Percentiles rank a stretch among this genome's conserved stretches.
phyloP scores from a whole-genome alignment of 2,888 invertebrate genomes.

The Oscheius sp. region DNA sequence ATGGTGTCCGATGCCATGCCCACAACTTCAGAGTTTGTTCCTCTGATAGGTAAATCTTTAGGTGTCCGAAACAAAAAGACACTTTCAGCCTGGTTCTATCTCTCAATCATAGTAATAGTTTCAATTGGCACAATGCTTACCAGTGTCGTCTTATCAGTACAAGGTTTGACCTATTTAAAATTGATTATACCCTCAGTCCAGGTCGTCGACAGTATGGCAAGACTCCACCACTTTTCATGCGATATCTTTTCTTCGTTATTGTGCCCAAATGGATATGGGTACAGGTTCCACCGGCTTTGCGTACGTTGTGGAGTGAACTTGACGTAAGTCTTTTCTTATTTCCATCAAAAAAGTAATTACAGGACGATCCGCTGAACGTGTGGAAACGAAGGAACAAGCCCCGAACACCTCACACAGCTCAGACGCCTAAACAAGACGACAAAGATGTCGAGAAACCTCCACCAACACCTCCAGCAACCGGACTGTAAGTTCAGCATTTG shows the following conservation, averaged over 20 bases:
- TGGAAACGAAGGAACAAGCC: slow-evolving; percentile 23
- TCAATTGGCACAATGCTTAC: slow-evolving; percentile 72
- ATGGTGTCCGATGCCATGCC: slow-evolving; percentile 76
- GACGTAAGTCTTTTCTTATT: slow-evolving; percentile 41
- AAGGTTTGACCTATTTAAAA: slow-evolving; percentile 42
- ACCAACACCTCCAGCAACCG: slow-evolving; percentile 41
- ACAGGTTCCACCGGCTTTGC: slow-evolving; percentile 64
- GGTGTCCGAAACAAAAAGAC: no score
- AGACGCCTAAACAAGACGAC: not conserved
- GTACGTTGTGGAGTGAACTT: slow-evolving; percentile 67
- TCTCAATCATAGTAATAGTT: slow-evolving; percentile 69
- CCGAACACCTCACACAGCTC: not conserved
- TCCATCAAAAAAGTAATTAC: slow-evolving; percentile 12
- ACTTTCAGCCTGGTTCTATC: slow-evolving; percentile 69
- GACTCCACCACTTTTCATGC: slow-evolving; percentile 62
- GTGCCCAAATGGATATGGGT: slow-evolving; percentile 55
- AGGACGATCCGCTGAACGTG: slow-evolving; percentile 50
- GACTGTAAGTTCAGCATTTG: slow-evolving; percentile 29
- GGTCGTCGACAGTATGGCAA: slow-evolving; percentile 68
- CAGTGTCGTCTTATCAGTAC: slow-evolving; percentile 68
- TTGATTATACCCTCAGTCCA: not conserved
- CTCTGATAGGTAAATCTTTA: slow-evolving; percentile 57
- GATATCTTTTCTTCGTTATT: slow-evolving; percentile 65
- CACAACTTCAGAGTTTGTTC: slow-evolving; percentile 73
- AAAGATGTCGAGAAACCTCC: slow-evolving; percentile 36